These are phyloP conservation scores for Sinelater perroti DNA, from an alignment of 2,888 invertebrate species.

Conservation along the genomic window DNA sequence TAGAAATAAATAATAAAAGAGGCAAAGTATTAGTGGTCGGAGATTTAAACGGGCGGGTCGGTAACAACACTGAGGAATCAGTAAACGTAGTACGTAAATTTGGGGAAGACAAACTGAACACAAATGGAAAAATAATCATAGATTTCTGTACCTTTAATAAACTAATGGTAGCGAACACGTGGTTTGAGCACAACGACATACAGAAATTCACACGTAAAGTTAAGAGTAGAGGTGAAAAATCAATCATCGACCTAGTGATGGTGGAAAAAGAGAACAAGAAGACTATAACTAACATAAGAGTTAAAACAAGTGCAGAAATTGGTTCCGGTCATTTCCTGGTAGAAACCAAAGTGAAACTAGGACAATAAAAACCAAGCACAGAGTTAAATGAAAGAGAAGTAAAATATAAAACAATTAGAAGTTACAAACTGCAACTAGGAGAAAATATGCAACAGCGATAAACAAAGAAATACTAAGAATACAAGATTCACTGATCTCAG, in stretches of 20 bases:
- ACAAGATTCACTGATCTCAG: neutral
- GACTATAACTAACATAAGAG: slow-evolving; percentile 1
- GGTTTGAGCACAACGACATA: slow-evolving; percentile 1
- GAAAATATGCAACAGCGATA: neutral
- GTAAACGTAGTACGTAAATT: no score
- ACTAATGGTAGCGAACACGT: slow-evolving; percentile 1
- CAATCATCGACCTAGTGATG: neutral
- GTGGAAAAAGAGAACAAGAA: neutral
- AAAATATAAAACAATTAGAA: slow-evolving; percentile 6
- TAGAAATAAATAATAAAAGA: no score
- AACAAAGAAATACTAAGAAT: neutral
- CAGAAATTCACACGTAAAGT: slow-evolving; percentile 1
- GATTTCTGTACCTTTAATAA: neutral
- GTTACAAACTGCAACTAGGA: slow-evolving; percentile 3
- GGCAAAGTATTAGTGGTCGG: no score
- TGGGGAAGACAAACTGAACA: no score
- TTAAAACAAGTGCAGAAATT: neutral
- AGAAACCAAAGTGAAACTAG: slow-evolving; percentile 1
- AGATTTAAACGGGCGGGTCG: no score
- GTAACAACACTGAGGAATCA: no score
- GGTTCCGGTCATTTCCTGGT: neutral
- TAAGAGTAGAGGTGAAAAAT: neutral
- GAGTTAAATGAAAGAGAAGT: slow-evolving; percentile 5
- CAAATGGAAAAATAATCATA: no score
- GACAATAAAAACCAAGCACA: neutral